These are phyloP conservation scores for Argopecten irradians DNA, from an alignment of 1,140 invertebrate species.

Conservation along the genomic window DNA sequence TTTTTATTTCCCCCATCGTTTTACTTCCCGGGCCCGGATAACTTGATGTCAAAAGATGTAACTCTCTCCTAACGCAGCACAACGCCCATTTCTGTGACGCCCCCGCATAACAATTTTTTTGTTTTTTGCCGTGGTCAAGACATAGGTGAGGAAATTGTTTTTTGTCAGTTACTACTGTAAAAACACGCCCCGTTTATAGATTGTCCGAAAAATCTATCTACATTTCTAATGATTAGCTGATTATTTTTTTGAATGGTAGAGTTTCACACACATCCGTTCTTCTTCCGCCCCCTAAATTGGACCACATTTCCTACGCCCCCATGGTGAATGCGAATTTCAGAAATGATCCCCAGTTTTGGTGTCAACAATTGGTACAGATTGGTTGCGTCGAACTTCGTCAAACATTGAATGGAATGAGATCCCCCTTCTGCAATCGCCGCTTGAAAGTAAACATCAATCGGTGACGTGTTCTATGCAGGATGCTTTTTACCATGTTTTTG, in stretches of 20 bases:
- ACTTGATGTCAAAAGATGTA: slow-evolving; percentile 38
- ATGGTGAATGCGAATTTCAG: neutral
- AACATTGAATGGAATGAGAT: neutral
- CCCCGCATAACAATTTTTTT: slow-evolving; percentile 32
- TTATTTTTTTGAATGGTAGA: neutral
- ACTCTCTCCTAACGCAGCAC: slow-evolving; percentile 23
- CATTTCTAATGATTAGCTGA: neutral
- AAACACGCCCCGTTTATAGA: slow-evolving; percentile 35
- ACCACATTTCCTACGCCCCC: neutral
- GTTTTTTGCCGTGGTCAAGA: slow-evolving; percentile 34
- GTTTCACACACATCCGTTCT: neutral
- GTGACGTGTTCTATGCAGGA: slow-evolving; percentile 33
- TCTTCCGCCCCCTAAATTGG: neutral
- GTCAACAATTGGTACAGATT: neutral
- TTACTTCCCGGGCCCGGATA: slow-evolving; percentile 28
- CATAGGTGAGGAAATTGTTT: slow-evolving; percentile 42
- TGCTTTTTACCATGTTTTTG: slow-evolving; percentile 63
- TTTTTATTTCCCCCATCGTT: slow-evolving; percentile 34
- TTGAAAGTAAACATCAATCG: neutral
- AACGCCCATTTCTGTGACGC: slow-evolving; percentile 34
- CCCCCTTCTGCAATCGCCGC: neutral
- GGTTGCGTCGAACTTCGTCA: neutral
- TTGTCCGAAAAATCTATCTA: slow-evolving; percentile 30
- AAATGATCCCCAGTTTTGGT: neutral
- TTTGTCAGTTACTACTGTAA: slow-evolving; percentile 44